Percentiles rank a stretch among this genome's conserved stretches.
Conservation (phyloP, 2,797 vertebrate species). For the Psittacula echo region DNA sequence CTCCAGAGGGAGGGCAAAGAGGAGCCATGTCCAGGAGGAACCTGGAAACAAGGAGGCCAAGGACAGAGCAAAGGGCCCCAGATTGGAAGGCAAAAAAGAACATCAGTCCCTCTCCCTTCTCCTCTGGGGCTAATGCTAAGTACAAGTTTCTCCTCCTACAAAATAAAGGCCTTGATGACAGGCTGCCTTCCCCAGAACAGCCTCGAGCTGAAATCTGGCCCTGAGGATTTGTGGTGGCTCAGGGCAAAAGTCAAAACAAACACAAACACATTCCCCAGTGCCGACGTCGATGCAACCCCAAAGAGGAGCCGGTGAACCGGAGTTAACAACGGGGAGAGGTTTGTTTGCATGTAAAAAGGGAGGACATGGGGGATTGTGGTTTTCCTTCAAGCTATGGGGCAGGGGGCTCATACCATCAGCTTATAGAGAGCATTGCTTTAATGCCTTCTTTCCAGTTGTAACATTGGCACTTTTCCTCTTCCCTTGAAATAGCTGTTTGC, state of each 20-base stretch:
- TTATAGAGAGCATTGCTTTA: neutral
- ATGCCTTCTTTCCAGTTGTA: neutral
- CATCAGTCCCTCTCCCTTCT: neutral
- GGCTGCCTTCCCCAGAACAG: neutral
- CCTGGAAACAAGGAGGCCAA: neutral
- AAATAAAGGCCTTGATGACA: slow-evolving; percentile 30
- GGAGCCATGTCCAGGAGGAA: neutral
- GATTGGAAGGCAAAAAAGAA: neutral
- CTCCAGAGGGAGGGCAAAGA: rapidly evolving
- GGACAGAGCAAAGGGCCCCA: neutral
- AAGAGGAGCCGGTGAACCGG: neutral
- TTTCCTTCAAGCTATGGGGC: neutral
- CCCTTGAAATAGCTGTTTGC: neutral
- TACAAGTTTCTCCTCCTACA: neutral
- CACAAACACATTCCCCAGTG: slow-evolving; percentile 31
- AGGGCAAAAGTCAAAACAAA: slow-evolving; percentile 29
- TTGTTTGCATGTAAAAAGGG: neutral
- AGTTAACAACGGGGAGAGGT: neutral
- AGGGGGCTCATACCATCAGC: neutral
- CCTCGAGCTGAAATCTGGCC: slow-evolving; percentile 6
- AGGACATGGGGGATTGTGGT: neutral
- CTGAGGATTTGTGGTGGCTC: slow-evolving; percentile 33
- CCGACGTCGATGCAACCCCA: neutral
- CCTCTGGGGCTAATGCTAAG: neutral
- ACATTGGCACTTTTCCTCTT: neutral